Percentiles rank a stretch among this genome's conserved stretches.
Conservation (phyloP, 2,113 vertebrate species). For the Zootoca vivipara region DNA sequence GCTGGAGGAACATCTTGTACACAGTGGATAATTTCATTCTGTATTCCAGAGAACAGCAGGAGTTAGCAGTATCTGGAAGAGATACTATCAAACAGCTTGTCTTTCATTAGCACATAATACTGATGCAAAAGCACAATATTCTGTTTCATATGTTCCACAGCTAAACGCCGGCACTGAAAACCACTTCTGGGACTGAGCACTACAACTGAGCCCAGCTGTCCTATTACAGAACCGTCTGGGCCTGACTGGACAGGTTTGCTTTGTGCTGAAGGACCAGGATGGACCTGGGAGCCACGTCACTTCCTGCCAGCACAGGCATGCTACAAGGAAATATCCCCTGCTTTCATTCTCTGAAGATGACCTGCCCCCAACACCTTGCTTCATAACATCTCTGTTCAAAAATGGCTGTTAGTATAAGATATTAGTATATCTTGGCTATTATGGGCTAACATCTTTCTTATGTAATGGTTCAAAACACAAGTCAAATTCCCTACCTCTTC, state of each 20-base stretch:
- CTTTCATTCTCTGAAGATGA: not conserved
- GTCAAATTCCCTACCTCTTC: slow-evolving; percentile 22
- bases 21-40: not conserved
- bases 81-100: not conserved
- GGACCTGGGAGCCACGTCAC: not conserved
- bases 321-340: no score
- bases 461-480: slow-evolving; percentile 66
- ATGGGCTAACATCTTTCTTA: slow-evolving; percentile 41
- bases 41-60: not conserved
- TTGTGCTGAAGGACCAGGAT: not conserved
- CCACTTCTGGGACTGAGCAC: not conserved
- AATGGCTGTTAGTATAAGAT: no score
- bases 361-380: not conserved
- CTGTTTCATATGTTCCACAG: not conserved
- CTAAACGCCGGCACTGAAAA: not conserved
- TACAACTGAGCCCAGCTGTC: slow-evolving; percentile 1
- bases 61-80: not conserved
- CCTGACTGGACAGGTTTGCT: not conserved
- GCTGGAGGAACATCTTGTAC: not conserved
- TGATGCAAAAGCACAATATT: not conserved
- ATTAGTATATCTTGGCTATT: not conserved
- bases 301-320: not conserved
- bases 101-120: not conserved
- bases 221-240: not conserved
- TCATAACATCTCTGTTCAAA: not conserved